A percentile compares a stretch with the other conserved stretches of the same genome.
Evolutionary conservation across 2,888 invertebrate species (phyloP).

Genomic region (Melitaea athalia): DNA sequence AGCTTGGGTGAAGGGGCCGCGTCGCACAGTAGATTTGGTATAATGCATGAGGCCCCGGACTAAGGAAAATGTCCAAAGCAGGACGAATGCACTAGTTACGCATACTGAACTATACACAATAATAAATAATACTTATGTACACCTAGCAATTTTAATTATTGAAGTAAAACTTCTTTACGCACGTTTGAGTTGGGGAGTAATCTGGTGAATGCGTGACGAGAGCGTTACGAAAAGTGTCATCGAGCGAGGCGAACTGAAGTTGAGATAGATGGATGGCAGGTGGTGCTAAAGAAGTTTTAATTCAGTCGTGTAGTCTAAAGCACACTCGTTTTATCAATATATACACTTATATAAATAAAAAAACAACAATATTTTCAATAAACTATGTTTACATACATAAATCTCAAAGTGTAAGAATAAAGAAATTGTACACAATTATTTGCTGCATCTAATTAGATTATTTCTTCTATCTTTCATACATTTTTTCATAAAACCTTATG

Average conservation of each 20-base stretch:
- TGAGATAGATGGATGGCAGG: too few species aligned
- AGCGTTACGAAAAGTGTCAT: too few species aligned
- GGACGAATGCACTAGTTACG: slow-evolving; percentile 58
- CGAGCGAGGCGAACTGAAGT: too few species aligned
- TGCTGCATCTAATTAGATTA: slow-evolving; percentile 2
- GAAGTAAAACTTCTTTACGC: too few species aligned
- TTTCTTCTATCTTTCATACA: slow-evolving; percentile 22
- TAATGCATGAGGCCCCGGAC: slow-evolving; percentile 78
- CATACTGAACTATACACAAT: slow-evolving; percentile 53
- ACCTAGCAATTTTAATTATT: background rate
- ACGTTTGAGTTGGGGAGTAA: too few species aligned
- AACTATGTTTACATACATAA: background rate
- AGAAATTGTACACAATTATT: slow-evolving; percentile 1
- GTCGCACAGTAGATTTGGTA: slow-evolving; percentile 78
- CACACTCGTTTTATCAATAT: background rate
- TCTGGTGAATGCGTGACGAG: too few species aligned
- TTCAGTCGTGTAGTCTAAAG: too few species aligned
- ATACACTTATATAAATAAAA: slow-evolving; percentile 15
- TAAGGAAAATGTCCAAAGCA: slow-evolving; percentile 56
- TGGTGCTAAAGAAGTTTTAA: too few species aligned
- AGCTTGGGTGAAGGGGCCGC: slow-evolving; percentile 81
- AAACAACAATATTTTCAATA: background rate
- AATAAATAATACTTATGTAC: slow-evolving; percentile 12
- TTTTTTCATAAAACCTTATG: slow-evolving; percentile 4
- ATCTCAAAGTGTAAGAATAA: background rate